Conservation (phyloP, 2,797 vertebrate species). For the Acanthornis magna region DNA sequence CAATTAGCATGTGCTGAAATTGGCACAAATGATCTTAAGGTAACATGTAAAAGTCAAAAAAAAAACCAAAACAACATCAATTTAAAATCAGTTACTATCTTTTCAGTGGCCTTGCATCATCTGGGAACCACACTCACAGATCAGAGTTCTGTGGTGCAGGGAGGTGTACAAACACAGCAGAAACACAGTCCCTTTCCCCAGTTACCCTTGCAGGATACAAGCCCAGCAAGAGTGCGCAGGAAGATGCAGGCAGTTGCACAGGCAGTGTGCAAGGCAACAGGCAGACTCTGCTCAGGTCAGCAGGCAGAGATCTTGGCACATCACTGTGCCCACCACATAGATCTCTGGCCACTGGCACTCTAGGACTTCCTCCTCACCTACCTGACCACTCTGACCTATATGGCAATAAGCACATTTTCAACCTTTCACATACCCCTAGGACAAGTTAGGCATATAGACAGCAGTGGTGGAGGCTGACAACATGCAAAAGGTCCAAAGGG, state of each 20-base stretch:
- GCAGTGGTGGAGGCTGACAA: neutral
- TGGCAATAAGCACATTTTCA: neutral
- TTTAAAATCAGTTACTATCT: neutral
- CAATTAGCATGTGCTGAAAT: neutral
- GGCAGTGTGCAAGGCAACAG: neutral
- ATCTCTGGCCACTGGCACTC: neutral
- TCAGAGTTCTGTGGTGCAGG: neutral
- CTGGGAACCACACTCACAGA: neutral
- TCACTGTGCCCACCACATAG: accelerated
- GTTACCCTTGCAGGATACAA: neutral
- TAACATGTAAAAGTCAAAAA: neutral
- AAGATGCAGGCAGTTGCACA: neutral
- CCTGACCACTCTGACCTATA: neutral
- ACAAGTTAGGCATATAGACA: neutral
- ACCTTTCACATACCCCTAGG: neutral
- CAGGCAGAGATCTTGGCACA: neutral
- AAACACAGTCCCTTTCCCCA: neutral
- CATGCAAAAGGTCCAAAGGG: neutral
- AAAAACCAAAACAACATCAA: too few relatives aligned
- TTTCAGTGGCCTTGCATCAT: neutral
- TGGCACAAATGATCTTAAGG: neutral
- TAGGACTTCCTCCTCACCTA: neutral
- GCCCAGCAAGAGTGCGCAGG: neutral
- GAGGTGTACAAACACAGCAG: neutral
- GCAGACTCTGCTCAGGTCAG: neutral